phyloP scores from a whole-genome alignment of 2,797 vertebrate species.

The Harpagifer antarcticus region DNA sequence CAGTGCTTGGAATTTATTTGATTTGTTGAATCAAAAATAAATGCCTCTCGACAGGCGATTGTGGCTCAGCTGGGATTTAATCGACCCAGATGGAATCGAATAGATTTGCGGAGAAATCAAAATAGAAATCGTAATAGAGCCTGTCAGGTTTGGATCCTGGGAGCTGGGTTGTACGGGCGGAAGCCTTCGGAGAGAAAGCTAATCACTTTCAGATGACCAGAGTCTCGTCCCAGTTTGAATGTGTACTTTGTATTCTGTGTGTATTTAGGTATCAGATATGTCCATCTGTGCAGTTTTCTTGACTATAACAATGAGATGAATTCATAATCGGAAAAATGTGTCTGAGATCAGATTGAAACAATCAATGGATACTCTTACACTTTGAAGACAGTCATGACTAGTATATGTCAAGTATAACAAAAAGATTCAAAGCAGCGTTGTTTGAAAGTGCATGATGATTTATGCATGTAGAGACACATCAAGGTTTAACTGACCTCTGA shows the following conservation, averaged over 20 bases:
- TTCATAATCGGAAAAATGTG: constrained; percentile 66
- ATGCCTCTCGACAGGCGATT: constrained; percentile 62
- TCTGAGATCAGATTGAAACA: constrained; percentile 44
- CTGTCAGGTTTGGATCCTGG: constrained; percentile 83
- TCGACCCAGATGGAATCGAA: constrained; percentile 81
- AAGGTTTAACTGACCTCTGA: constrained; percentile 21
- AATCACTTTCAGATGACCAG: constrained; percentile 88
- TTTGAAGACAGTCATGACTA: constrained; percentile 13
- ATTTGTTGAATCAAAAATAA: constrained; percentile 79
- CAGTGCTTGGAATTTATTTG: constrained; percentile 74
- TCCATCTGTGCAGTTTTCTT: constrained; percentile 42
- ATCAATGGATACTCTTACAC: not conserved
- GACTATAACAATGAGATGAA: constrained; percentile 64
- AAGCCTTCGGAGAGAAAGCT: constrained; percentile 79
- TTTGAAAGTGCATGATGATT: constrained; percentile 14
- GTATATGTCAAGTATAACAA: not conserved
- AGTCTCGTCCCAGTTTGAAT: constrained; percentile 67
- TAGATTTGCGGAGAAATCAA: constrained; percentile 83
- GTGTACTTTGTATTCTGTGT: constrained; percentile 34
- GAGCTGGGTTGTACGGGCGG: constrained; percentile 70
- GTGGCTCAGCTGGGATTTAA: constrained; percentile 77
- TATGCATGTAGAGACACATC: constrained; percentile 15
- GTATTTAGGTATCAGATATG: constrained; percentile 23
- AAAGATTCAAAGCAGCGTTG: not conserved
- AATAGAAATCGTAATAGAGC: constrained; percentile 86